Evolutionary conservation across 2,888 invertebrate species (phyloP).

Genomic region (Andrena hattorfiana): DNA sequence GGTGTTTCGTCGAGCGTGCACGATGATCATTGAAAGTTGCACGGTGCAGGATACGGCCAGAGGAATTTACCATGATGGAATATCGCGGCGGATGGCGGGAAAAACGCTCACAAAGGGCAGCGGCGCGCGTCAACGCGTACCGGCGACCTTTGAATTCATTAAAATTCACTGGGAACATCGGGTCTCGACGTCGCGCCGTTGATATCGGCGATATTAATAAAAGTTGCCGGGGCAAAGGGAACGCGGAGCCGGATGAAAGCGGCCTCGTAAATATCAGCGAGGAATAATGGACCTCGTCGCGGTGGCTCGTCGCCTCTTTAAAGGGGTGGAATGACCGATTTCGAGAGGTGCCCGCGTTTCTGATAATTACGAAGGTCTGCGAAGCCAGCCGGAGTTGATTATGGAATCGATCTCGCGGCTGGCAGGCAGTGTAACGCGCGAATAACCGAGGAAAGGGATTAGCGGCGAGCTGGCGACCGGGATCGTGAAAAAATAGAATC

Average conservation of each 20-base stretch:
- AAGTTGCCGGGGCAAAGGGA: conserved; percentile 17
- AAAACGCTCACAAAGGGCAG: conserved; percentile 46
- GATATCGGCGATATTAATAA: conserved; percentile 40
- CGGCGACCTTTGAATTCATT: conserved; percentile 50
- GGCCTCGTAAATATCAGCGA: conserved; percentile 31
- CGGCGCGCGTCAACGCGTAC: conserved; percentile 9
- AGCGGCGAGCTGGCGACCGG: conserved; percentile 13
- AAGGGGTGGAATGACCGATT: conserved; percentile 12
- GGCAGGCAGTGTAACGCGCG: neutral
- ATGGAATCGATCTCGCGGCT: conserved; percentile 6
- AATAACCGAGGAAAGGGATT: neutral
- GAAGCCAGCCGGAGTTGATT: neutral
- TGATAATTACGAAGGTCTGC: conserved; percentile 31
- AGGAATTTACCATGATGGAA: conserved; percentile 47
- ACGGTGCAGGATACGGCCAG: conserved; percentile 1
- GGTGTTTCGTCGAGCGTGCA: neutral
- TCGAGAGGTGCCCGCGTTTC: conserved; percentile 1
- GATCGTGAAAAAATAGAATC: conserved; percentile 55
- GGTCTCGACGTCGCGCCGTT: neutral
- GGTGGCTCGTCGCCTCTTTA: neutral
- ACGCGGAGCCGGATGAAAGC: neutral
- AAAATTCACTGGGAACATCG: conserved; percentile 31
- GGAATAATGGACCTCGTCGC: conserved; percentile 20
- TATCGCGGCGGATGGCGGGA: conserved; percentile 21
- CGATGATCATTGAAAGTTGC: conserved; percentile 11